Evolutionary conservation across 2,113 vertebrate species (phyloP).

Genomic region (Cranoglanis bouderius): DNA sequence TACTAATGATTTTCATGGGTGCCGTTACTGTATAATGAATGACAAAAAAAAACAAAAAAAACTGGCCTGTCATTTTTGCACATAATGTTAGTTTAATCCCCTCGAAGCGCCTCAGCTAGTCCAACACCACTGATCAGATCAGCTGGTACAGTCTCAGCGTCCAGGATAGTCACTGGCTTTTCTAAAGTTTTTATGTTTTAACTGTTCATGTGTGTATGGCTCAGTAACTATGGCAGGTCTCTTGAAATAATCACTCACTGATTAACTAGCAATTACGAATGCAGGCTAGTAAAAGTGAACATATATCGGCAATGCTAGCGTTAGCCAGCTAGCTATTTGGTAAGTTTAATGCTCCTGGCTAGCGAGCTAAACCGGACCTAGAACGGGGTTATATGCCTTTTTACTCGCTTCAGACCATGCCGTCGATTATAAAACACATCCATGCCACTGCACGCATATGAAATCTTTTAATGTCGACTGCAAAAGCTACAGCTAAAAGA

Average conservation of each 20-base stretch:
- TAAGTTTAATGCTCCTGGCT: conserved; percentile 26
- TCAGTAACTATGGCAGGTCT: background rate
- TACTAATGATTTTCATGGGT: background rate
- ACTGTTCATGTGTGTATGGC: background rate
- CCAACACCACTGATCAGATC: conserved; percentile 12
- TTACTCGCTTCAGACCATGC: no score
- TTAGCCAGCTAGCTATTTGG: conserved; percentile 38
- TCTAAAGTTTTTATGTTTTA: background rate
- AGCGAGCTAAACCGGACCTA: background rate
- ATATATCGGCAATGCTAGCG: background rate
- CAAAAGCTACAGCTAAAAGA: background rate
- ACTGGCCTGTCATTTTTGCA: conserved; percentile 40
- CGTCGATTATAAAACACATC: background rate
- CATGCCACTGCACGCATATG: no score
- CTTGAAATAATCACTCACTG: background rate
- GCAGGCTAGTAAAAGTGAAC: background rate
- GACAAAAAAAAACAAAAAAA: background rate
- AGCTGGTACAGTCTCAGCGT: conserved; percentile 42
- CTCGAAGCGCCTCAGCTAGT: conserved; percentile 21
- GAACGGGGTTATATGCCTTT: background rate
- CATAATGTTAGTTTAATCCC: conserved; percentile 36
- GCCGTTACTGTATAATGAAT: conserved; percentile 16
- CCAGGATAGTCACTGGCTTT: background rate
- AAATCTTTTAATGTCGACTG: background rate
- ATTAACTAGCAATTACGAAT: background rate